Conservation (phyloP, 2,797 vertebrate species). For the Channallabes apus region DNA sequence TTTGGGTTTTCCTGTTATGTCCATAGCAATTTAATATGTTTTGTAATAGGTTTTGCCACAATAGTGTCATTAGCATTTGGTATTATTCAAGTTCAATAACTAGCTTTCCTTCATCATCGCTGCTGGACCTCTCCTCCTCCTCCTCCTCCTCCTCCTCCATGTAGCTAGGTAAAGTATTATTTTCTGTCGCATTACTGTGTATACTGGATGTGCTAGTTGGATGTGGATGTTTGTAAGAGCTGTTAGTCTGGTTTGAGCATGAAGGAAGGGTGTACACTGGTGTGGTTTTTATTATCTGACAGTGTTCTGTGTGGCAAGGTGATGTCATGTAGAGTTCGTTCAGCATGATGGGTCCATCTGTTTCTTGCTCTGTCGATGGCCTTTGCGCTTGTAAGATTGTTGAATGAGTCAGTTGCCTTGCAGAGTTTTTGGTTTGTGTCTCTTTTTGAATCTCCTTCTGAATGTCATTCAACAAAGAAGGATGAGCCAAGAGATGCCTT, state of each 20-base stretch:
- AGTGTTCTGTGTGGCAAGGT: neutral
- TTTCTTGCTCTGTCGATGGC: conserved; percentile 22
- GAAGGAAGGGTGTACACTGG: conserved; percentile 1
- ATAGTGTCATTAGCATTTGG: neutral
- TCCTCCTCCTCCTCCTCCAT: conserved; percentile 54
- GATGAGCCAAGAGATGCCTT: conserved; percentile 36
- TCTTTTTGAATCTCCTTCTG: conserved; percentile 39
- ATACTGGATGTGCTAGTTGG: conserved; percentile 9
- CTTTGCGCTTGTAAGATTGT: conserved; percentile 12
- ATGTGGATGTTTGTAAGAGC: conserved; percentile 16
- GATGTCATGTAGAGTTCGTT: neutral
- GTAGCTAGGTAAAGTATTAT: conserved; percentile 15
- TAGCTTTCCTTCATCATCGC: conserved; percentile 77
- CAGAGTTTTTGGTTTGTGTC: conserved; percentile 18
- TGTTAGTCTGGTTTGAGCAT: conserved; percentile 25
- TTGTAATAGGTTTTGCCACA: neutral
- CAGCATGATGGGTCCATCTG: neutral
- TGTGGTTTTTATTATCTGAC: conserved; percentile 24
- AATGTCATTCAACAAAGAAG: conserved; percentile 34
- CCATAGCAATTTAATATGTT: neutral
- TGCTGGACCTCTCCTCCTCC: conserved; percentile 68
- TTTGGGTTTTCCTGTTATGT: neutral
- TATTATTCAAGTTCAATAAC: conserved; percentile 74
- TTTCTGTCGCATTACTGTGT: conserved; percentile 19
- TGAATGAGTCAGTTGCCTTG: conserved; percentile 16